Evolutionary conservation across 2,797 vertebrate genomes (phyloP), one percentile per base, ranked within the genome.

Genomic region (Balearica regulorum): DNA sequence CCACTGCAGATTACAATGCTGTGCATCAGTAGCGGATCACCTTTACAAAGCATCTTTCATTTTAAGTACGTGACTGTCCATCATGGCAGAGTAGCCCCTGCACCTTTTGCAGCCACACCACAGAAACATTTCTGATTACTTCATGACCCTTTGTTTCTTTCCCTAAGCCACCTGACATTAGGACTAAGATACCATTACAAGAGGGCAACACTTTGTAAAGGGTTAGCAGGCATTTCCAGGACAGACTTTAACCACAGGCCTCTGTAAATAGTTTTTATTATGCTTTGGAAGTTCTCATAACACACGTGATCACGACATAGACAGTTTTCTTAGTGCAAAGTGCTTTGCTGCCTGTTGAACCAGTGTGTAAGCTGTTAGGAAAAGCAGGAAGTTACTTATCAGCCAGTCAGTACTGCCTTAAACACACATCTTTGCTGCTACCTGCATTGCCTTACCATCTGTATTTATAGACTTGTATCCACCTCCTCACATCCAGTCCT

Each of bases 221-320:
- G 24, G 39, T 61, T 93, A 77, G 48, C 57, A 65, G 41, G 49
- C 31, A 60, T 83, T 92, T 75, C 65, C 84, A 92, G 70, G 31
- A 87, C 25, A 96, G 49, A 96, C 58, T 88, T 96, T 35, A 95
- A 85, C 62, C 61, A 92, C 89, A 93, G 79, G 55, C n/a, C 82
- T 89, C 79, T 4, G 12, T 55, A 86, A 94, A 49, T 82, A 70
- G 33, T 41, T 87, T 96, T 97, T 97, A 97, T 97, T 97, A 69
- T 15, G n/a, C 21, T 96, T 88, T 72, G 26, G 26, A 94, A 94
- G 68, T 82, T 95, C 75, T 89, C 90, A 76, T 69, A 82, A 86
- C 89, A 90, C 61, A 87, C 0, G 3, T 82, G 84, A 91, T 58
- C 87, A 93, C 2, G 3, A 92, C 6, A 4, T 31, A 69, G 43